Conservation (phyloP, 2,888 invertebrate species). For the Aphrophora alni region DNA sequence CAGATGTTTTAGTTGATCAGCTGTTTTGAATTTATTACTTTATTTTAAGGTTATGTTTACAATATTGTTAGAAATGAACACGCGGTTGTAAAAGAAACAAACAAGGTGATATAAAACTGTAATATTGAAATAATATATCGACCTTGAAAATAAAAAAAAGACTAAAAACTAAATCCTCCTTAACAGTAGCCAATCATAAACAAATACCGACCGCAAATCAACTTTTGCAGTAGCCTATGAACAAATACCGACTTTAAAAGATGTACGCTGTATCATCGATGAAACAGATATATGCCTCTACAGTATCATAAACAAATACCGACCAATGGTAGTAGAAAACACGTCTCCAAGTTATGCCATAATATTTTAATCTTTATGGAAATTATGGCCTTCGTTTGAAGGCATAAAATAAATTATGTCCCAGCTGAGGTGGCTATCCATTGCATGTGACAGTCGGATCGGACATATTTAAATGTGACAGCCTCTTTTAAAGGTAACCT, state of each 20-base stretch:
- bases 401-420: neutral
- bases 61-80: no score
- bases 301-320: neutral
- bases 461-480: neutral
- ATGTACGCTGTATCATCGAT: neutral
- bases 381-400: neutral
- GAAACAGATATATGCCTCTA: neutral
- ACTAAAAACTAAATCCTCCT: no score
- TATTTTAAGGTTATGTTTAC: no score
- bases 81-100: no score
- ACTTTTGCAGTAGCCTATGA: neutral
- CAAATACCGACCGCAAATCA: neutral
- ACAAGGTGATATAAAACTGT: no score
- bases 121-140: no score
- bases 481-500: neutral
- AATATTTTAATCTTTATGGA: slow-evolving; percentile 9
- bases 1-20: no score
- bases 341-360: neutral
- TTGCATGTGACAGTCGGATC: neutral
- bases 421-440: neutral
- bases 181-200: neutral
- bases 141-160: no score
- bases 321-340: neutral
- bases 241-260: no score
- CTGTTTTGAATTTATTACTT: no score